phyloP scores from a whole-genome alignment of 2,888 invertebrate species.

The Cerastoderma edule region DNA sequence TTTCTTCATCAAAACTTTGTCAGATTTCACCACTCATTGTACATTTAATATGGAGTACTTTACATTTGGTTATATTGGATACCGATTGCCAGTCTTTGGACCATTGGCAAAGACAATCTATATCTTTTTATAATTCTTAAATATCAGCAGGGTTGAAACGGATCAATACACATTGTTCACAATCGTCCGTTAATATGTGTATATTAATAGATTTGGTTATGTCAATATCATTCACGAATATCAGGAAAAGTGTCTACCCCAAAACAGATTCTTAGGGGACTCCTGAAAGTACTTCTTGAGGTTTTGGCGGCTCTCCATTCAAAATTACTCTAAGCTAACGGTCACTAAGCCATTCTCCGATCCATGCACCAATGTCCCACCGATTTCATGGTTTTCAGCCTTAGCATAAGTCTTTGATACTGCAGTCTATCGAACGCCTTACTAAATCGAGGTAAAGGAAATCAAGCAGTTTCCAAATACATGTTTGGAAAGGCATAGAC shows the following conservation, averaged over 20 bases:
- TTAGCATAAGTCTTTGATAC: slow-evolving; percentile 4
- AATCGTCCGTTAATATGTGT: slow-evolving; percentile 22
- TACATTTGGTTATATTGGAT: slow-evolving; percentile 12
- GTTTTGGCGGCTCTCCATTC: neutral
- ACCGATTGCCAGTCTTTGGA: slow-evolving; percentile 23
- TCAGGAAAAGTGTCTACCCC: slow-evolving; percentile 1
- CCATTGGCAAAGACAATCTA: slow-evolving; percentile 17
- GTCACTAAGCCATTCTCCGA: neutral
- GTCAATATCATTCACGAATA: slow-evolving; percentile 15
- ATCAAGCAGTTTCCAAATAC: too few species aligned
- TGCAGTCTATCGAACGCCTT: slow-evolving; percentile 10
- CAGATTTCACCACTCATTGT: neutral
- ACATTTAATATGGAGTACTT: slow-evolving; percentile 1
- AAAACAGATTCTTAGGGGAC: slow-evolving; percentile 19
- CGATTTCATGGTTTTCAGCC: neutral
- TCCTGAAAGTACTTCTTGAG: slow-evolving; percentile 3
- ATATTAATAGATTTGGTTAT: slow-evolving; percentile 3
- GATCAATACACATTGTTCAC: too few species aligned
- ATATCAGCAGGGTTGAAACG: too few species aligned
- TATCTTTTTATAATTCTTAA: slow-evolving; percentile 6
- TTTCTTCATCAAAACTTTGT: neutral
- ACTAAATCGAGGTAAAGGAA: too few species aligned
- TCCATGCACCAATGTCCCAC: neutral
- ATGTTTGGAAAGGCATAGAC: neutral
- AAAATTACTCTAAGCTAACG: neutral